Base-by-base conservation (phyloP, 53 echinoderm and acorn worm genomes). In the Holothuria scabra region DNA sequence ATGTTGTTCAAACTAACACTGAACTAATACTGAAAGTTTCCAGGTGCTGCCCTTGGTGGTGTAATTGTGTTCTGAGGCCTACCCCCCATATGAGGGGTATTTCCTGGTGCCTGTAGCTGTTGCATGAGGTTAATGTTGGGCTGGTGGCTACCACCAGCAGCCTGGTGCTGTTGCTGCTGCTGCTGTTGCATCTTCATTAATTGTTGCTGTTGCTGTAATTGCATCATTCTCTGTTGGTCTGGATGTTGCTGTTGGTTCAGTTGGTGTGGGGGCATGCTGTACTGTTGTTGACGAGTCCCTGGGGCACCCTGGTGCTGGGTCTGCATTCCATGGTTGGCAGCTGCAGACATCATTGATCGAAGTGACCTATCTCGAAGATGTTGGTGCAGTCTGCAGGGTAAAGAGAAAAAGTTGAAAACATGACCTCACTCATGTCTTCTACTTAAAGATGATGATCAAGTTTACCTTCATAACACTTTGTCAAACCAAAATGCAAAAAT, bases 91-190 rank as follows among this genome's bases (percentile, higher is more conserved):
- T 63, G 52, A 52, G 52, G 18, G 18, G 52, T 18, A 52, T 52
- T 28, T 37, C 32, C 84, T 26, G 67, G 84, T 8, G 49, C 35
- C 56, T 84, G 67, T 33, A 68, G 70, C n/a, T 57, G 84, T 46
- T 68, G 70, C 68, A 84, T 84, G 4, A 56, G 29, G 59, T 84
- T 69, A 9, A 57, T 32, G 84, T 69, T 84, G 12, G 56, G 71
- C 41, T 56, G 67, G 22, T 83, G 83, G 46, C 25, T 55, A 12
- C 46, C 67, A 12, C 46, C 67, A 46, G 52, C 59, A 31, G 75
- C 75, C 59, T 79, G 79, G 18, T 79, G 86, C 35, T 86, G 86
- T 78, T 76, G 86, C 30, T 37, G 79, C 34, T 79, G 79, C 26
- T 56, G 38, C 79, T 56, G 35, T 21, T 75, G 86, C 26, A 63